Percentiles rank a stretch among this genome's conserved stretches.
phyloP scores from a whole-genome alignment of 2,888 invertebrate genomes.

The Andrena bicolor region DNA sequence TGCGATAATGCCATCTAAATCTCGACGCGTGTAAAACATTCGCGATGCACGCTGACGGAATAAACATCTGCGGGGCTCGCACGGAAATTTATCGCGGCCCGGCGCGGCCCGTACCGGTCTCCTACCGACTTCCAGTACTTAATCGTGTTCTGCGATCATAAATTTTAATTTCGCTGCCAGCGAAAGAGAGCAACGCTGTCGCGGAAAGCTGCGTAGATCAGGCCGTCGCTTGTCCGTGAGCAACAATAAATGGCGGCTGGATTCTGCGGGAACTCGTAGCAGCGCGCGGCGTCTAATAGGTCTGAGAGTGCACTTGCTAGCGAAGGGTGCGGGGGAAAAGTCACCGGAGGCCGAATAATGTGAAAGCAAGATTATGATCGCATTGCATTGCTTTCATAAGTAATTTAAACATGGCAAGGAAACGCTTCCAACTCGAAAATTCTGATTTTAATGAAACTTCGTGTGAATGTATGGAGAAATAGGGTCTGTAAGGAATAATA shows the following conservation, averaged over 20 bases:
- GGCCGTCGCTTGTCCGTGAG: conserved; percentile 3
- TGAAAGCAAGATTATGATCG: too few relatives aligned
- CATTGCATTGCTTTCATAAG: too few relatives aligned
- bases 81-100: conserved; percentile 19
- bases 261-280: conserved; percentile 10
- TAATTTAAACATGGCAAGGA: too few relatives aligned
- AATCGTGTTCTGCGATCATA: conserved; percentile 26
- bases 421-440: too few relatives aligned
- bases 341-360: too few relatives aligned
- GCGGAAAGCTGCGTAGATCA: conserved; percentile 25
- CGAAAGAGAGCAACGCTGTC: not conserved
- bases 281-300: too few relatives aligned
- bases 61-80: conserved; percentile 28
- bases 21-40: conserved; percentile 8
- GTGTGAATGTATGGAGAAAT: too few relatives aligned
- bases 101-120: conserved; percentile 12
- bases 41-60: conserved; percentile 12
- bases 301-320: too few relatives aligned
- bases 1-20: conserved; percentile 10
- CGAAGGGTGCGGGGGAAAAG: too few relatives aligned
- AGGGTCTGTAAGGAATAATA: too few relatives aligned
- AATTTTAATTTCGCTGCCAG: conserved; percentile 44
- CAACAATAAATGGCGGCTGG: conserved; percentile 23
- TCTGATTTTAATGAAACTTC: too few relatives aligned
- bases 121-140: not conserved